phyloP scores from a whole-genome alignment of 2,797 vertebrate species.

The Alauda arvensis region DNA sequence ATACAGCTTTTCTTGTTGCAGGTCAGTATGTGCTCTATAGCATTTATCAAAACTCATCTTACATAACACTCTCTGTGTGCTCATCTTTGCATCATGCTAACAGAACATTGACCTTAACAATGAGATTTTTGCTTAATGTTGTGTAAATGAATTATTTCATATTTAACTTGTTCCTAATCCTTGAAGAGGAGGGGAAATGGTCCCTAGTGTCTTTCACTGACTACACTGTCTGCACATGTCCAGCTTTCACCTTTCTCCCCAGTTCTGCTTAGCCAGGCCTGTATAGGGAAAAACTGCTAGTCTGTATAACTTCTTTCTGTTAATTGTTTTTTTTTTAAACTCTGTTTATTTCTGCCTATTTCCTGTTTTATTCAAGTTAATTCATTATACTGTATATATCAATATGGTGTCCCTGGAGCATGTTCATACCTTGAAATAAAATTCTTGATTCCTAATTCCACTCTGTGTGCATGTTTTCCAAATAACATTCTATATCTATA shows the following conservation, averaged over 20 bases:
- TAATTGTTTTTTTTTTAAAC: slow-evolving; percentile 35
- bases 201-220: slow-evolving; percentile 69
- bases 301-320: slow-evolving; percentile 29
- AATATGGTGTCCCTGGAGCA: slow-evolving; percentile 59
- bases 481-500: rapidly evolving
- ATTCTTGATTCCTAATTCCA: slow-evolving; percentile 6
- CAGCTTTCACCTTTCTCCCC: slow-evolving; percentile 25
- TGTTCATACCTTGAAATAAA: slow-evolving; percentile 72
- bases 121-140: neutral
- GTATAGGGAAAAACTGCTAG: neutral
- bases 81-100: neutral
- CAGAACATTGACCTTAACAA: neutral
- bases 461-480: neutral
- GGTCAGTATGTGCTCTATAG: neutral
- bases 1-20: neutral
- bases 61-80: neutral
- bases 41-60: neutral
- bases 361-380: slow-evolving; percentile 47
- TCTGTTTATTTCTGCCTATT: slow-evolving; percentile 32
- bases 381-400: slow-evolving; percentile 60
- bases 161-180: slow-evolving; percentile 28
- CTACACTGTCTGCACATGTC: slow-evolving; percentile 25
- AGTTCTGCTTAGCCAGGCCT: slow-evolving; percentile 7
- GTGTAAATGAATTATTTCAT: neutral
- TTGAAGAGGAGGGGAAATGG: slow-evolving; percentile 40